A percentile compares a stretch with the other conserved stretches of the same genome.
These are phyloP conservation scores for Hypocryptadius cinnamomeus DNA, from an alignment of 2,113 vertebrate species.

Conservation along the genomic window DNA sequence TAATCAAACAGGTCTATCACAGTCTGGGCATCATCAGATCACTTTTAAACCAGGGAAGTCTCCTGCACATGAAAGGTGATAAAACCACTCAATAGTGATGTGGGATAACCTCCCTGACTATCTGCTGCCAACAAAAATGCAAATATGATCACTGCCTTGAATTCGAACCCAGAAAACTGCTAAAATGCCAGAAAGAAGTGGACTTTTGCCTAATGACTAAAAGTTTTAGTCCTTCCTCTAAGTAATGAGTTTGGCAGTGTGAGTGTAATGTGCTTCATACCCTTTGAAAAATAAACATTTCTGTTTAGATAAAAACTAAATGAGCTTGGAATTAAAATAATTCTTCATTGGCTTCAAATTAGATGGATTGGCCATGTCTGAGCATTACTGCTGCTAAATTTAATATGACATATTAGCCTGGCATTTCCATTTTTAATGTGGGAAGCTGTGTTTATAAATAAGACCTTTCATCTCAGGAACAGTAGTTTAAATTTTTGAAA, in stretches of 20 bases:
- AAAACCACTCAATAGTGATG: not conserved
- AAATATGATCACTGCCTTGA: not conserved
- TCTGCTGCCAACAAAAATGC: not conserved
- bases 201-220: not conserved
- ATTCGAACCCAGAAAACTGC: not conserved
- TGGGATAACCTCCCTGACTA: not conserved
- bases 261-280: not conserved
- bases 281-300: constrained; percentile 39
- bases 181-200: not conserved
- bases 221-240: not conserved
- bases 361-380: constrained; percentile 28
- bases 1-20: not conserved
- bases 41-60: not conserved
- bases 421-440: constrained; percentile 42
- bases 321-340: constrained; percentile 27
- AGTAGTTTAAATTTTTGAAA: not conserved
- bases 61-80: not conserved
- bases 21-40: not conserved
- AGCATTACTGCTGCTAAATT: constrained; percentile 41
- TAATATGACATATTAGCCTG: constrained; percentile 23
- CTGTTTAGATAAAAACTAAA: constrained; percentile 36
- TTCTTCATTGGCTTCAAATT: constrained; percentile 31
- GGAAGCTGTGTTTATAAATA: constrained; percentile 20
- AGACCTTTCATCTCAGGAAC: constrained; percentile 6
- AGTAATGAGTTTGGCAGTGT: not conserved